Evolutionary conservation across 2,797 vertebrate genomes (phyloP).

Genomic region (Delichon dasypus): DNA sequence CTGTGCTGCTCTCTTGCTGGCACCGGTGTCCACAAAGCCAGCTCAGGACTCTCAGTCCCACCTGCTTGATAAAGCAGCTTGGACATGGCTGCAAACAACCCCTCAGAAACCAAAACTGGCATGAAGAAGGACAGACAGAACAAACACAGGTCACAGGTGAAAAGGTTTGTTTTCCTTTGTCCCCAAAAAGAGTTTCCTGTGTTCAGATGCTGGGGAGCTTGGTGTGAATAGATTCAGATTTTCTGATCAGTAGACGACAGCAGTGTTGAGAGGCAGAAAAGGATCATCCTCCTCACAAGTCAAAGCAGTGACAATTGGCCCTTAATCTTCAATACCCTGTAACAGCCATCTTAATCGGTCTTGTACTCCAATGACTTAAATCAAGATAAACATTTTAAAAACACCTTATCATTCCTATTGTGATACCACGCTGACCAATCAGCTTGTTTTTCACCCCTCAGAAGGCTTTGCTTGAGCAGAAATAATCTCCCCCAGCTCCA

Average conservation of each 20-base stretch:
- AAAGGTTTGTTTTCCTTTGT: background rate
- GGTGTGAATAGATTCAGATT: background rate
- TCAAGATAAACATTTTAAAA: background rate
- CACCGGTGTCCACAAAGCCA: background rate
- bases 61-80: background rate
- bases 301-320: background rate
- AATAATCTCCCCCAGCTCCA: background rate
- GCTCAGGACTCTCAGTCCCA: background rate
- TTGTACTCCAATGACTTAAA: background rate
- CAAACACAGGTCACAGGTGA: background rate
- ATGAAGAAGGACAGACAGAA: background rate
- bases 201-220: background rate
- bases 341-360: background rate
- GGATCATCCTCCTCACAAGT: background rate
- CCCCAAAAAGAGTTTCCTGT: background rate
- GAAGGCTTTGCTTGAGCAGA: conserved; percentile 4
- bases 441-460: background rate
- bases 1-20: background rate
- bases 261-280: background rate
- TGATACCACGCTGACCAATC: background rate
- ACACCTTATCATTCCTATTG: background rate
- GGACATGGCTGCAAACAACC: background rate
- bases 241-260: background rate
- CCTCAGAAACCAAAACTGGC: background rate
- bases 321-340: background rate